Base-by-base conservation (phyloP, 2,113 vertebrate species). In the Cochlearius cochlearius region DNA sequence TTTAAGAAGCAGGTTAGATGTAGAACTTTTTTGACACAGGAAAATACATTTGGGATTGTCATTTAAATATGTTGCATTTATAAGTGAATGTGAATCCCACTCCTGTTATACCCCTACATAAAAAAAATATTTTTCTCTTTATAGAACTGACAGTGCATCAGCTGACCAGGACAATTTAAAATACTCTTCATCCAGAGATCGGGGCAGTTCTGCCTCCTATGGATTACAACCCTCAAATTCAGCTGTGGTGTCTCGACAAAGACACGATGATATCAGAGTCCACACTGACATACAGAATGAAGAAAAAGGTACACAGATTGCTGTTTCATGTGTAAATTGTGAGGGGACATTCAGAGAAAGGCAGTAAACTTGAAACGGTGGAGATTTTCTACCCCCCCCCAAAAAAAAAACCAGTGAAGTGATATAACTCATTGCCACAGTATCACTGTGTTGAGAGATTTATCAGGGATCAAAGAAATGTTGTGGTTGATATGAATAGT, bases 161-260 rank as follows among this genome's bases (percentile, higher is more conserved):
- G 98, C 98, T 97, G 98, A 99, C 98, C 98, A 99, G 98, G 99
- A 99, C 98, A 98, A 98, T 98, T 98, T 99, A 98, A 99, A 99
- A 98, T 99, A 98, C 93, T 98, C 98, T 94, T 97, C 98, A 97
- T 98, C 99, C 95, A 98, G 98, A 99, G 99, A 99, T 93, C 98
- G 98, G 89, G 98, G 98, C 98, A 98, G 98, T 96, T 98, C 98
- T 98, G 98, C 98, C 69, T 98, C 98, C 95, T 99, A 98, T 97
- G 98, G 99, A 98, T 98, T 98, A 95, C 98, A 99, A 95, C 97
- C 98, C 97, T 98, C 99, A 94, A 99, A 98, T 98, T 98, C 98
- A 98, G 97, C 98, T 97, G 98, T 98, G 97, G 98, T 98, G 97
- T 98, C 99, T 96, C 98, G 98, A 93, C 98, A 98, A 98, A 98